Base-by-base conservation (phyloP, 2,113 vertebrate genomes). In the Lates calcarifer region DNA sequence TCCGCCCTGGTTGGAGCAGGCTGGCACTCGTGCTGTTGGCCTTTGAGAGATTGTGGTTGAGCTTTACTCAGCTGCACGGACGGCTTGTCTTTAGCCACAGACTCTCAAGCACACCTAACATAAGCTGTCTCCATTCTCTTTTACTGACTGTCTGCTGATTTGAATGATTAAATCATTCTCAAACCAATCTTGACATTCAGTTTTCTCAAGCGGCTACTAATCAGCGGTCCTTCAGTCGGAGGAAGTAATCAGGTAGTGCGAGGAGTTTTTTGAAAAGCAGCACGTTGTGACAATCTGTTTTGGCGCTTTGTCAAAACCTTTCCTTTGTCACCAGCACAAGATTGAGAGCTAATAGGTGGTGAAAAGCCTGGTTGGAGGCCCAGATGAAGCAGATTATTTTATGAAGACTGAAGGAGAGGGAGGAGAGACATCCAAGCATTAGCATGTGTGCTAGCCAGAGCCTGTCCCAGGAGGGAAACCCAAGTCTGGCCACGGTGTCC, bases 391-490 rank as follows among this genome's bases (percentile, higher is more conserved):
- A 60, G 86, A 83, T 76, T 92, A 39, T 87, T 88, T 90, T 62
- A 88, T 77, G 64, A 77, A 77, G 70, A 79, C 37, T 65, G 80
- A 83, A 67, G 55, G 77, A 56, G 76, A 83, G 53, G 64, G 69
- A 24, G 62, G 68, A 58, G 72, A 84, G 79, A 57, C 88, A 49
- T 79, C 75, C 70, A 79, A 43, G 71, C 83, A 94, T 95, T 92
- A 94, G 91, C 93, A 94, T 95, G 91, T 51, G 83, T 15, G 78
- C 92, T 92, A 93, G 92, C 91, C 91, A 91, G 89, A 63, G 85
- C 62, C 69, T 6, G 45, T 88, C 91, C 91, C 89, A 4, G 39
- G 90, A 55, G 91, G 62, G 90, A 90, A 94, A 93, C 90, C 81
- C 60, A 91, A 93, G 86, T 90, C 93, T 85, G 81, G 86, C 86